A percentile compares a stretch with the other conserved stretches of the same genome.
phyloP scores from a whole-genome alignment of 2,888 invertebrate genomes.

The Allolobophora icterica region DNA sequence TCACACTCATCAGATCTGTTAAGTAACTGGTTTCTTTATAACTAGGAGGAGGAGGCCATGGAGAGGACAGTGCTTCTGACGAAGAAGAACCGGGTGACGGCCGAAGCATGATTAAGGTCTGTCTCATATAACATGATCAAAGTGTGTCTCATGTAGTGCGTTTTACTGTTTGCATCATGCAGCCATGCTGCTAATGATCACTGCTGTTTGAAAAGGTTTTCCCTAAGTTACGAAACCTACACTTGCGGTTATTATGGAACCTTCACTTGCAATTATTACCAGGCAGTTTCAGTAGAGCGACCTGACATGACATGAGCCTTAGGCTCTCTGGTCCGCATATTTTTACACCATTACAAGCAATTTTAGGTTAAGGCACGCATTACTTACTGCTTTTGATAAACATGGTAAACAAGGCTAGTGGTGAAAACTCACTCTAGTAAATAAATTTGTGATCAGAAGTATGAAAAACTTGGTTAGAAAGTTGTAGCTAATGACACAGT shows the following conservation, averaged over 20 bases:
- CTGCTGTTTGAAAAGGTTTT: background rate
- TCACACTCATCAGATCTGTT: background rate
- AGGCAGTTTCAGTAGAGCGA: too few species aligned
- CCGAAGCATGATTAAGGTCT: conserved; percentile 59
- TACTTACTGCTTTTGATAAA: background rate
- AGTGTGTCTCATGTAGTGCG: conserved; percentile 49
- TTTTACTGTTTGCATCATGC: background rate
- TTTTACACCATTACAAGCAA: background rate
- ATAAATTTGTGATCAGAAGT: background rate
- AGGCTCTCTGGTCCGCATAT: background rate
- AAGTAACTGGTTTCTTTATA: background rate
- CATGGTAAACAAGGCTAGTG: background rate
- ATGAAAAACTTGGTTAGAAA: background rate
- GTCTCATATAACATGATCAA: conserved; percentile 51
- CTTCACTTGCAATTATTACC: too few species aligned
- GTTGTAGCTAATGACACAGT: background rate
- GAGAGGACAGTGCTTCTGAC: conserved; percentile 44
- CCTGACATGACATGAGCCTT: background rate
- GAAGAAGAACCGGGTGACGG: conserved; percentile 54
- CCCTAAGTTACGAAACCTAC: background rate
- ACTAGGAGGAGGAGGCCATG: conserved; percentile 18
- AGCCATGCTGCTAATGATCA: too few species aligned
- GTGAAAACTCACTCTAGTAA: background rate
- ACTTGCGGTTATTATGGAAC: too few species aligned
- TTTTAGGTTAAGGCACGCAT: background rate